Evolutionary conservation across 2,113 vertebrate genomes (phyloP).

Genomic region (Genyomyrus donnyi): DNA sequence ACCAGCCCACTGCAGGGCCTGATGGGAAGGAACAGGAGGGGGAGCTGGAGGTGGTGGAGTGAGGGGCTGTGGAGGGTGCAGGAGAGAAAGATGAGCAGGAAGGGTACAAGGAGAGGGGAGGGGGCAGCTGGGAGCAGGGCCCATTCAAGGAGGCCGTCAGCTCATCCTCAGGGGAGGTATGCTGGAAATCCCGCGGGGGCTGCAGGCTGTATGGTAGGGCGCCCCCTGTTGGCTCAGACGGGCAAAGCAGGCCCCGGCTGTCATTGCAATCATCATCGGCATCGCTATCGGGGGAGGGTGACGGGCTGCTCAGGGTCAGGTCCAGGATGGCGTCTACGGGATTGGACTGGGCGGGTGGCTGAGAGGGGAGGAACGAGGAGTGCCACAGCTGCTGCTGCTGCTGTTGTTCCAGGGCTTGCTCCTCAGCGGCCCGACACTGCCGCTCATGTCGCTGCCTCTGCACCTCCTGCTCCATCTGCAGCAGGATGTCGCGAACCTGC

Average conservation of each 20-base stretch:
- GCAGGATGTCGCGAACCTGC: slow-evolving; percentile 77
- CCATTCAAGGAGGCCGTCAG: slow-evolving; percentile 24
- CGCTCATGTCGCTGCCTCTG: slow-evolving; percentile 64
- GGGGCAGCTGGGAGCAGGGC: slow-evolving; percentile 21
- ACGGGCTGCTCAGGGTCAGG: slow-evolving; percentile 14
- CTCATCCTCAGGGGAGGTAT: background rate
- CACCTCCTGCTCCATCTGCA: slow-evolving; percentile 76
- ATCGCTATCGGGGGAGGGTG: background rate
- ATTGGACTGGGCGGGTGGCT: background rate
- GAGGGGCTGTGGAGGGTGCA: slow-evolving; percentile 26
- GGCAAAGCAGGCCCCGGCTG: background rate
- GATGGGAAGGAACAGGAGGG: slow-evolving; percentile 16
- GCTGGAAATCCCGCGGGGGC: slow-evolving; percentile 3
- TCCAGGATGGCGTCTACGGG: background rate
- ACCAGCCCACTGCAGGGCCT: slow-evolving; percentile 11
- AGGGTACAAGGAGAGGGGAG: slow-evolving; percentile 10
- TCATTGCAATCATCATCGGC: background rate
- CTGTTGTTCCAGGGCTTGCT: slow-evolving; percentile 36
- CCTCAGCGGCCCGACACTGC: slow-evolving; percentile 44
- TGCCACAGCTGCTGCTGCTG: slow-evolving; percentile 27
- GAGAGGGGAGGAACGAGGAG: background rate
- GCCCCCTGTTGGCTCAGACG: slow-evolving; percentile 11
- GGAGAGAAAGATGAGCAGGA: slow-evolving; percentile 25
- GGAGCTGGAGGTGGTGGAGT: background rate
- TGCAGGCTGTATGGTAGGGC: slow-evolving; percentile 26